These are phyloP conservation scores for Desmodus rotundus DNA, from an alignment of 2,113 vertebrate species.

Conservation along the genomic window DNA sequence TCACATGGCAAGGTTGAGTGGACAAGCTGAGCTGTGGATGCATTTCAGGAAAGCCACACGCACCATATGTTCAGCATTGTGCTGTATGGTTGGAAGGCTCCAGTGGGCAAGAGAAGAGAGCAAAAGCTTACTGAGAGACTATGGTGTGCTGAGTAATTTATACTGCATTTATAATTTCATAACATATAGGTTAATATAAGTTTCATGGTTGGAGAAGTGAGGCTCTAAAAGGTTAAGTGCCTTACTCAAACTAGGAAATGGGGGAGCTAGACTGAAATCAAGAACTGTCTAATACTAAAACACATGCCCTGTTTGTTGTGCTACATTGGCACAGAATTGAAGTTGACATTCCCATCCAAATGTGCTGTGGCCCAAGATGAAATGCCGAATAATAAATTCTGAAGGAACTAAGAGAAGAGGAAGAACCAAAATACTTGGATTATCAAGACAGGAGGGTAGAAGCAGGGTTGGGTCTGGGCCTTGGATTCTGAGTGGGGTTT, in stretches of 20 bases:
- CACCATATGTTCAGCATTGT: not conserved
- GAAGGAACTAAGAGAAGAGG: not conserved
- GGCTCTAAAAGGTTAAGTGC: not conserved
- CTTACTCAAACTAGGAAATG: not conserved
- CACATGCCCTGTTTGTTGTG: not conserved
- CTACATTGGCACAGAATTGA: not conserved
- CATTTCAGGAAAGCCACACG: not conserved
- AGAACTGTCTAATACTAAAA: not conserved
- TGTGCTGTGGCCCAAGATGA: not conserved
- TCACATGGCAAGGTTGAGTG: not conserved
- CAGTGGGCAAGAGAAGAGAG: not conserved
- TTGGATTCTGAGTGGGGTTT: not conserved
- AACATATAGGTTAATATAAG: not conserved
- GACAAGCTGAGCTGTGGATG: not conserved
- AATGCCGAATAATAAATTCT: not conserved
- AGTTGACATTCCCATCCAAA: constrained; percentile 1
- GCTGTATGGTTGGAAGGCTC: not conserved
- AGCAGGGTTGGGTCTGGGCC: not conserved
- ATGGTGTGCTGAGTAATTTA: not conserved
- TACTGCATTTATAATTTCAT: not conserved
- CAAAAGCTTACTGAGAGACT: not conserved
- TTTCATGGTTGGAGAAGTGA: not conserved
- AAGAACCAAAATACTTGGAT: not conserved
- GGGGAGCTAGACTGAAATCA: not conserved
- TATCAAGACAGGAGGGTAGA: not conserved